Evolutionary conservation across 2,113 vertebrate species (phyloP).

Genomic region (Austrofundulus limnaeus): DNA sequence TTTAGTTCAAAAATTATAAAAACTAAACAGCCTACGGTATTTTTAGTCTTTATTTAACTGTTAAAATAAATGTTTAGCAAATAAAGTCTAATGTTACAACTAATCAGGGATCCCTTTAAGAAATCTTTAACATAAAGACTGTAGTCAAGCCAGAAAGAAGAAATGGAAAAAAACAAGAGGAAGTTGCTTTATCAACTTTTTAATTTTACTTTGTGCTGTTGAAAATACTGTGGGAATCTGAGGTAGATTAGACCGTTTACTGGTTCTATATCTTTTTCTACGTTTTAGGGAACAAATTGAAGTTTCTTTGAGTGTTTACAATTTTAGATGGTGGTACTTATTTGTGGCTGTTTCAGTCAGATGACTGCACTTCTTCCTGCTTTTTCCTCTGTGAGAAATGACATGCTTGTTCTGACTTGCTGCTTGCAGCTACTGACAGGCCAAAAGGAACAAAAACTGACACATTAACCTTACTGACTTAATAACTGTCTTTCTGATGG

Average conservation of each 20-base stretch:
- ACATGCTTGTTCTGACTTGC: constrained; percentile 22
- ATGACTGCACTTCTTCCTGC: constrained; percentile 37
- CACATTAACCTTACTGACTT: not conserved
- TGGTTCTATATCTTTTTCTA: not conserved
- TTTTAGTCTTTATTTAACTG: no score
- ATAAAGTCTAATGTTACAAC: no score
- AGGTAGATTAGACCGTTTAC: constrained; percentile 11
- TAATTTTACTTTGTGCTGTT: constrained; percentile 7
- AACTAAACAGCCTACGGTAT: no score
- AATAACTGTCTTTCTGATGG: constrained; percentile 1
- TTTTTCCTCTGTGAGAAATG: constrained; percentile 26
- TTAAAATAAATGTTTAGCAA: no score
- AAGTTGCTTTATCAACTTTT: constrained; percentile 46
- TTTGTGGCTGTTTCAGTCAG: constrained; percentile 31
- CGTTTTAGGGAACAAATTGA: constrained; percentile 3
- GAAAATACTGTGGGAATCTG: constrained; percentile 24
- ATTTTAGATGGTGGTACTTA: not conserved
- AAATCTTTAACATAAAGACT: constrained; percentile 12
- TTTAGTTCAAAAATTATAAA: no score
- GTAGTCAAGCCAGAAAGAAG: constrained; percentile 46
- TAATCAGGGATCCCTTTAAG: no score
- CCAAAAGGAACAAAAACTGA: constrained; percentile 12
- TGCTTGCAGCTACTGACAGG: constrained; percentile 1
- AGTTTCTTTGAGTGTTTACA: not conserved
- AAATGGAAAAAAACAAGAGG: constrained; percentile 49